Base-by-base conservation (phyloP, 2,888 invertebrate species). In the Drosophila falleni region DNA sequence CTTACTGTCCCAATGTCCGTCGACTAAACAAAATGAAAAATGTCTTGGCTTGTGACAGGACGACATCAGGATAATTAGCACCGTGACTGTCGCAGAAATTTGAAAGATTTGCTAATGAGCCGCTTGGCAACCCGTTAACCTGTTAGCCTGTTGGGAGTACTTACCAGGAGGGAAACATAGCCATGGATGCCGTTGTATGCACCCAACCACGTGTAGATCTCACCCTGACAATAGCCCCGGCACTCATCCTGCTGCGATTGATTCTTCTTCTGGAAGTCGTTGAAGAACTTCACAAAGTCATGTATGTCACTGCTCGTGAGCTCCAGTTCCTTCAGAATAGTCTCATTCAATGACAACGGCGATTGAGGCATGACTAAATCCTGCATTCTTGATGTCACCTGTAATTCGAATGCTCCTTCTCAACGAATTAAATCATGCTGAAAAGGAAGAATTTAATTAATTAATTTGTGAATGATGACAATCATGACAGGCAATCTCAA, bases 141-240 rank as follows among this genome's bases (percentile, higher is more conserved):
- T 55, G 33, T n/a, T n/a, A n/a, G 13, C 1, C 15, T 1, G 3
- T 13, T 41, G 2, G 0, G 15, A n/a, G 16, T 15, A 93, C 94
- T 94, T 89, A 98, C 97, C 80, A 96, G 93, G 13, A 98, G 93
- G 56, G 97, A 96, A 73, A 97, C 94, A 91, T 97, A 97, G 68
- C 97, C 97, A 91, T 98, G 98, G 69, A 96, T 94, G 54, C 95
- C 93, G 72, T 95, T 94, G 91, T 97, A 97, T 0, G 93, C 93
- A 2, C 94, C 90, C 16, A 96, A 93, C 61, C 96, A 91, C 50
- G 95, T 94, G 46, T 94, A 93, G 59, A 95, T 93, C 51, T 92
- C 93, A 0, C 95, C 95, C 42, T 94, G 94, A 80, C 96, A 95
- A 90, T 95, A 95, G 71, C 93, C 92, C 63, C 72, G 74, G 35